Evolutionary conservation across 2,797 vertebrate genomes (phyloP), one percentile per base, ranked within the genome.

Genomic region (Acipenser transmontanus): DNA sequence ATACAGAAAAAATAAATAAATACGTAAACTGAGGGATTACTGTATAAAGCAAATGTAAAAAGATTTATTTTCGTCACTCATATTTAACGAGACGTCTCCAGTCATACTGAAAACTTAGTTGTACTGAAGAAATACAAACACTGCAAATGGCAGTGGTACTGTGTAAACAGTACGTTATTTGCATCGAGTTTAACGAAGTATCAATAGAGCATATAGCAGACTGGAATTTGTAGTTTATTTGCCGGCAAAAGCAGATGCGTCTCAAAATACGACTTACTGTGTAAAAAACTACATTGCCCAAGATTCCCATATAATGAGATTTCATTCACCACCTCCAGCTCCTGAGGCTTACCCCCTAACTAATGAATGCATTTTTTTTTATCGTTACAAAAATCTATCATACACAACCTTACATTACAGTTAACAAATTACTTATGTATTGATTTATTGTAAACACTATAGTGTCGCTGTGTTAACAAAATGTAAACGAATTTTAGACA

Each of bases 181-280:
- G 84, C 85, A 83, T 80, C 80, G 86, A 92, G 88, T 92, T 61
- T 92, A 91, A 85, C 81, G 88, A 92, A 92, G 88, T 92, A 89
- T 85, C 84, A 77, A 52, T 75, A 78, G 85, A 79, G 77, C 62
- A 50, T n/a, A 72, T 68, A 74, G 69, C 69, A 50, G 67, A 69
- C 67, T 91, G 91, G 89, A 83, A 7, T 65, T 81, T 90, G 89
- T 91, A 90, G 91, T 91, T 79, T 85, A 72, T 50, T 68, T 63
- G 64, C 65, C 11, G 48, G 49, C 47, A 20, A n/a, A 50, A 34
- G 51, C n/a, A 51, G n/a, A 7, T 1, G 47, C 52, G 20, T n/a
- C 9, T 13, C 50, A 14, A n/a, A 49, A 50, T 50, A 59, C 9
- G 13, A 47, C 14, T 49, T 49, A 34, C 7, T 61, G 2, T 12